Conservation (phyloP, 2,888 invertebrate species). For the Drosophila austrosaltans region DNA sequence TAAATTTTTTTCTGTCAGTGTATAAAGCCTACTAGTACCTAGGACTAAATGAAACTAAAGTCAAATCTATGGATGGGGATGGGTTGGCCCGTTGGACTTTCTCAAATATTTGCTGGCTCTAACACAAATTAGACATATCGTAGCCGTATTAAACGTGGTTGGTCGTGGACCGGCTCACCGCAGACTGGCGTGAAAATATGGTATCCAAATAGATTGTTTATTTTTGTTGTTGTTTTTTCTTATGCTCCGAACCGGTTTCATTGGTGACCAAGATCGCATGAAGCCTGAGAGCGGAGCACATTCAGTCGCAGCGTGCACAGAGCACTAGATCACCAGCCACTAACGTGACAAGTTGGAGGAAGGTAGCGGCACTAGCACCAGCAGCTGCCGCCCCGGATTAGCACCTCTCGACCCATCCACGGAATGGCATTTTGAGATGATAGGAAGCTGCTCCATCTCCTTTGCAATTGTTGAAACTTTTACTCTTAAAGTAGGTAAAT, state of each 20-base stretch:
- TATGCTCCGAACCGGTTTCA: constrained; percentile 8
- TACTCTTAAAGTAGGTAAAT: constrained; percentile 56
- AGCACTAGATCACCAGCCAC: constrained; percentile 30
- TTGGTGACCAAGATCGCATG: not conserved
- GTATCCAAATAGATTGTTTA: constrained; percentile 20
- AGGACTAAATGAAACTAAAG: not conserved
- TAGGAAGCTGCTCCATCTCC: constrained; percentile 18
- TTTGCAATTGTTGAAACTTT: constrained; percentile 31
- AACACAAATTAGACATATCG: constrained; percentile 48
- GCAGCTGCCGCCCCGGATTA: constrained; percentile 8
- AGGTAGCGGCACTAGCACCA: not conserved
- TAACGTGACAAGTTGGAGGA: constrained; percentile 19
- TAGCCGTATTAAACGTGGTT: constrained; percentile 22
- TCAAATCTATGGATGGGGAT: not conserved
- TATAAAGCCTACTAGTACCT: not conserved
- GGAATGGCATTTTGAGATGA: constrained; percentile 37
- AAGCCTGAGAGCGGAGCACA: constrained; percentile 5
- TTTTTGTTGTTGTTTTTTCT: constrained; percentile 1
- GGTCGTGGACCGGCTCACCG: constrained; percentile 21
- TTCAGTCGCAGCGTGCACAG: constrained; percentile 29
- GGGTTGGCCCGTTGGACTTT: constrained; percentile 33
- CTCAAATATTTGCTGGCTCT: constrained; percentile 46
- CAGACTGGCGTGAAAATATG: constrained; percentile 60
- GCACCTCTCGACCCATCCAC: constrained; percentile 4
- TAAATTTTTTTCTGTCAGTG: constrained; percentile 13